Conservation (phyloP, 1,140 invertebrate genomes). For the Sitophilus oryzae region DNA sequence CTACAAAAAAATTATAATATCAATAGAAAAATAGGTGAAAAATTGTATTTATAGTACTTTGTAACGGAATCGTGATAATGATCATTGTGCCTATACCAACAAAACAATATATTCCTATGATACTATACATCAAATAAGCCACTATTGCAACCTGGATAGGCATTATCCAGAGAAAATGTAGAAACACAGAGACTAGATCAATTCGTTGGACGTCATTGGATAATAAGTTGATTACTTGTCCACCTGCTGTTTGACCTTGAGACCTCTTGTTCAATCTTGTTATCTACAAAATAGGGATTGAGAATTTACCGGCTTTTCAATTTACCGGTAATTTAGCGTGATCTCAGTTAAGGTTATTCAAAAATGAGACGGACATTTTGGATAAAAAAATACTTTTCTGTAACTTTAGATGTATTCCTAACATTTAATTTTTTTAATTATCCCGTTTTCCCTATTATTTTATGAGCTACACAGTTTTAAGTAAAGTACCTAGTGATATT, state of each 20-base stretch:
- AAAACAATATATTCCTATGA: slow-evolving; percentile 61
- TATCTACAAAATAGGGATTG: slow-evolving; percentile 48
- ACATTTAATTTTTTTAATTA: background rate
- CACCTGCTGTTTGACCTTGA: slow-evolving; percentile 64
- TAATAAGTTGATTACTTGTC: slow-evolving; percentile 78
- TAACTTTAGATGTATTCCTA: no score
- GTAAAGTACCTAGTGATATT: no score
- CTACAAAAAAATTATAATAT: slow-evolving; percentile 34
- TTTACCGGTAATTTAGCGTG: no score
- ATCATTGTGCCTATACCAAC: slow-evolving; percentile 61
- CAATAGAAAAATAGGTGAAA: no score
- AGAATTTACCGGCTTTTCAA: background rate
- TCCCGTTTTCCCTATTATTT: background rate
- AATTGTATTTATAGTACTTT: no score
- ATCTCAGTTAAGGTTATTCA: background rate
- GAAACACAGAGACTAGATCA: slow-evolving; percentile 54
- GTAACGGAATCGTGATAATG: slow-evolving; percentile 57
- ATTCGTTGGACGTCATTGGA: slow-evolving; percentile 73
- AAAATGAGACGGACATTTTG: background rate
- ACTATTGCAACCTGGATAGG: slow-evolving; percentile 58
- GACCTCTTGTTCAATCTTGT: slow-evolving; percentile 58
- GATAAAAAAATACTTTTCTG: background rate
- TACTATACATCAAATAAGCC: slow-evolving; percentile 61
- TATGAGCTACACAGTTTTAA: background rate
- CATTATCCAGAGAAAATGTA: slow-evolving; percentile 63